These are phyloP conservation scores for Odontamblyopus rebecca DNA, from an alignment of 2,797 vertebrate species.

Conservation along the genomic window DNA sequence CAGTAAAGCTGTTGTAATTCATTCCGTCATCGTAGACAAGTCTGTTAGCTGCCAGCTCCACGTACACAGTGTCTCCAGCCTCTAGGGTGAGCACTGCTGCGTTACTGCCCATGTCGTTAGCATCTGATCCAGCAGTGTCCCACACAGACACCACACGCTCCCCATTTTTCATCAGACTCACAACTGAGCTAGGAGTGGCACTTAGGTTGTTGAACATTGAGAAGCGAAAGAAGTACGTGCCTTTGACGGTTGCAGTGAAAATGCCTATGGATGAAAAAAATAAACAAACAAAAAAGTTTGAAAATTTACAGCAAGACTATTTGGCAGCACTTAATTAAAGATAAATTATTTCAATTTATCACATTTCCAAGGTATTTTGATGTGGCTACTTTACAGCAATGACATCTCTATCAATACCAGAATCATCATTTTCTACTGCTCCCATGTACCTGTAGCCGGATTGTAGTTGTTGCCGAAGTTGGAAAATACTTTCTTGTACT, in stretches of 20 bases:
- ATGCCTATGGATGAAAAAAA: neutral
- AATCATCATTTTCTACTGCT: too few species aligned
- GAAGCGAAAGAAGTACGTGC: neutral
- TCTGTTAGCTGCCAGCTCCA: slow-evolving; percentile 35
- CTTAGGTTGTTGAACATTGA: neutral
- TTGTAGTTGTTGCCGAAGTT: slow-evolving; percentile 57
- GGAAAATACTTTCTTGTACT: slow-evolving; percentile 52
- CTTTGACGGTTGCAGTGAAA: neutral
- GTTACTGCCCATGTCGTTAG: slow-evolving; percentile 53
- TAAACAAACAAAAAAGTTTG: too few species aligned
- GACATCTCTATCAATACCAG: too few species aligned
- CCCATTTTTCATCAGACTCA: slow-evolving; percentile 51
- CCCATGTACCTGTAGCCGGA: slow-evolving; percentile 52
- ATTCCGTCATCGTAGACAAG: slow-evolving; percentile 22
- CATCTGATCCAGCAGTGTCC: slow-evolving; percentile 31
- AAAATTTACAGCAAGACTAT: too few species aligned
- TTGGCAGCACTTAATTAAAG: too few species aligned
- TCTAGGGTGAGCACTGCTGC: slow-evolving; percentile 56
- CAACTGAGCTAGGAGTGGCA: neutral
- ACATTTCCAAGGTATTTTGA: too few species aligned
- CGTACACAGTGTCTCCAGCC: slow-evolving; percentile 55
- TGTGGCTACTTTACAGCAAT: too few species aligned
- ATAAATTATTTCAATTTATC: too few species aligned
- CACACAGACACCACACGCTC: slow-evolving; percentile 42
- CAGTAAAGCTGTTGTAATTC: slow-evolving; percentile 62